Conservation (phyloP, 2,888 invertebrate genomes). For the Yponomeuta sedellus region DNA sequence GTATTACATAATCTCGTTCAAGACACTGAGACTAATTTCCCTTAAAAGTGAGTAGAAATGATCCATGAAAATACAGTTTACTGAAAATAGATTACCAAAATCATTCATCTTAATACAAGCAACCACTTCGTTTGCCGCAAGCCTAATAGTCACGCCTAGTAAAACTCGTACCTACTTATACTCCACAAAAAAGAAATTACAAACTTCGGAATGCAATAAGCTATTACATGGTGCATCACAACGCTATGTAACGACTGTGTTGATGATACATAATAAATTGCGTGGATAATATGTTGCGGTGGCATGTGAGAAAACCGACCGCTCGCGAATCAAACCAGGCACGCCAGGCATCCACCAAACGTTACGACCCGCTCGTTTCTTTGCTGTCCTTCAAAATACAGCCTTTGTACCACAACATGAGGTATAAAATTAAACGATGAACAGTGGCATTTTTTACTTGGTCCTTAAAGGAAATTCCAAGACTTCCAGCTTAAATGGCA, state of each 20-base stretch:
- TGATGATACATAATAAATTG: neutral
- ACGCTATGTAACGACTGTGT: slow-evolving; percentile 8
- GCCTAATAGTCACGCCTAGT: neutral
- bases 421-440: slow-evolving; percentile 28
- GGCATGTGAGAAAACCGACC: slow-evolving; percentile 45
- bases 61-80: no score
- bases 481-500: slow-evolving; percentile 54
- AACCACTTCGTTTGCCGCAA: neutral
- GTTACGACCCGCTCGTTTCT: slow-evolving; percentile 37
- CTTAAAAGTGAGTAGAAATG: no score
- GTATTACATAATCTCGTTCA: no score
- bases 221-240: neutral
- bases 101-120: no score
- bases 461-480: slow-evolving; percentile 56
- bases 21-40: no score
- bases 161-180: neutral
- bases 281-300: slow-evolving; percentile 19
- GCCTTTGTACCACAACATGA: slow-evolving; percentile 40
- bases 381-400: slow-evolving; percentile 33
- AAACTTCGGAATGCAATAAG: neutral
- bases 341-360: slow-evolving; percentile 45
- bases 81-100: no score
- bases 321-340: slow-evolving; percentile 34
- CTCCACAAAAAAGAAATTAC: neutral
- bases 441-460: slow-evolving; percentile 42